A percentile compares a stretch with the other conserved stretches of the same genome.
phyloP scores from a whole-genome alignment of 2,113 vertebrate genomes.

The Saiga tatarica region DNA sequence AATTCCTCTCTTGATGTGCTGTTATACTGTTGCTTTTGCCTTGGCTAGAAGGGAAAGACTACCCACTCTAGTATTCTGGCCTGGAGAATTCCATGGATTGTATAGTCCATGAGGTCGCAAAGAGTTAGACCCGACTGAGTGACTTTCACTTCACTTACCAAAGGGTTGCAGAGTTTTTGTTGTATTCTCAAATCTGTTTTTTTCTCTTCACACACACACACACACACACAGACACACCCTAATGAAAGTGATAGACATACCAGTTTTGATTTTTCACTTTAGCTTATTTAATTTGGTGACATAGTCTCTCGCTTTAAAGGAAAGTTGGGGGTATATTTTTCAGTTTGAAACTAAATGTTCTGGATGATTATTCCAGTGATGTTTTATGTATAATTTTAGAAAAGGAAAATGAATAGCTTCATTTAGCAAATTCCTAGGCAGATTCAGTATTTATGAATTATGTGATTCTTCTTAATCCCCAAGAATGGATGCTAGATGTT shows the following conservation, averaged over 20 bases:
- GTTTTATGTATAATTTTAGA: constrained; percentile 16
- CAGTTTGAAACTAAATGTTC: background rate
- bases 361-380: background rate
- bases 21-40: background rate
- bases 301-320: background rate
- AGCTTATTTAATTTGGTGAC: background rate
- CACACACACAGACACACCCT: background rate
- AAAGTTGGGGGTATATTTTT: background rate
- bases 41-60: background rate
- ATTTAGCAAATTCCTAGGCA: background rate
- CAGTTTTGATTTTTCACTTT: background rate
- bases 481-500: background rate
- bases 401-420: background rate
- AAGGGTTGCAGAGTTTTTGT: background rate
- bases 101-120: background rate
- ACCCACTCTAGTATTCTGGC: background rate
- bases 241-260: background rate
- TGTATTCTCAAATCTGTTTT: background rate
- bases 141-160: background rate
- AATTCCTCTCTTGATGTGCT: background rate
- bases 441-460: background rate
- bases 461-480: background rate
- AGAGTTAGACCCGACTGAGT: background rate
- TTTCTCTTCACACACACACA: background rate
- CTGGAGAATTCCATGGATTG: background rate